Conservation (phyloP, 1,140 invertebrate genomes). For the Panagrolaimus sp. region DNA sequence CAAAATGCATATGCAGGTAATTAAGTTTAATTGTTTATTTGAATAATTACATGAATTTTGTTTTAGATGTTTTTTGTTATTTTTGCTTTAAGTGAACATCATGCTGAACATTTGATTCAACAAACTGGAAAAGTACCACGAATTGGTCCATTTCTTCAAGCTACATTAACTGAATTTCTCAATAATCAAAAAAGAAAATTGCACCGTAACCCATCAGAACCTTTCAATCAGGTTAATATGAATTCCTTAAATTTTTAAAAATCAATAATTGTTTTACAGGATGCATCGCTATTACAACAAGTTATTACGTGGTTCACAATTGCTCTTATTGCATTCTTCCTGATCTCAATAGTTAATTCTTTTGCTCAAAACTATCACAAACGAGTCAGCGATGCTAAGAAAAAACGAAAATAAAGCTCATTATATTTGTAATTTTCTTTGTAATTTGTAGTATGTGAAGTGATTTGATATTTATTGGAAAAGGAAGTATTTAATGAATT, state of each 20-base stretch:
- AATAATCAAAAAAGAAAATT: slow-evolving; percentile 79
- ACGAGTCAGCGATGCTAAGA: slow-evolving; percentile 41
- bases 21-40: no score
- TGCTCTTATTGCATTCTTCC: slow-evolving; percentile 90
- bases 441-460: no score
- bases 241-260: not conserved
- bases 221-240: not conserved
- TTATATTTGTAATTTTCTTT: no score
- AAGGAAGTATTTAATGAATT: no score
- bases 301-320: slow-evolving; percentile 63
- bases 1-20: slow-evolving; percentile 90
- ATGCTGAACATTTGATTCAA: slow-evolving; percentile 74
- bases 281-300: slow-evolving; percentile 7
- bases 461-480: no score
- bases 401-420: not conserved
- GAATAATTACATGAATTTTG: no score
- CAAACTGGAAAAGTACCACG: slow-evolving; percentile 69
- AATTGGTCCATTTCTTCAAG: slow-evolving; percentile 74
- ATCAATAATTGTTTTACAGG: slow-evolving; percentile 15
- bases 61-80: slow-evolving; percentile 76
- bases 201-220: slow-evolving; percentile 66
- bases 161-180: slow-evolving; percentile 78
- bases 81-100: slow-evolving; percentile 84
- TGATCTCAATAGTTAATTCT: slow-evolving; percentile 91
- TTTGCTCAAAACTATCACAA: slow-evolving; percentile 82